Evolutionary conservation across 2,888 invertebrate genomes (phyloP).

Genomic region (Erebia epiphron): DNA sequence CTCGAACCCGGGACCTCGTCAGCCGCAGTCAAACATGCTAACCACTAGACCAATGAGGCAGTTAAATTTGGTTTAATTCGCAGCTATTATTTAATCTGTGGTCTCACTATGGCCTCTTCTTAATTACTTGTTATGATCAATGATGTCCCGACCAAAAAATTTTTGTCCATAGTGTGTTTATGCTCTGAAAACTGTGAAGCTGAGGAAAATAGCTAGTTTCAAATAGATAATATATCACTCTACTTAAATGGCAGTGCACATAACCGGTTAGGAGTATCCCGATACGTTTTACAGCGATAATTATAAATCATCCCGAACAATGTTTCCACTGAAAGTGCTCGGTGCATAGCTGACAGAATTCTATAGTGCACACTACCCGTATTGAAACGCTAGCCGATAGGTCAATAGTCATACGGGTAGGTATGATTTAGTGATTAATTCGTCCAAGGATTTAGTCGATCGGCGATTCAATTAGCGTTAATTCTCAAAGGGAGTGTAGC

Average conservation of each 20-base stretch:
- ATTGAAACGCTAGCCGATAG: background rate
- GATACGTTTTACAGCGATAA: background rate
- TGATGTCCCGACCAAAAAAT: too few species aligned
- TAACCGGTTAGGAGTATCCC: background rate
- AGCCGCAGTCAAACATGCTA: too few species aligned
- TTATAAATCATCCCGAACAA: background rate
- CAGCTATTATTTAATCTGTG: too few species aligned
- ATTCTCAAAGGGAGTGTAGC: background rate
- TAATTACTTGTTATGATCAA: too few species aligned
- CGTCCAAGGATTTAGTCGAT: background rate
- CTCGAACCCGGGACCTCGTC: too few species aligned
- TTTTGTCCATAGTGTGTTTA: too few species aligned
- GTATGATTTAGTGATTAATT: background rate
- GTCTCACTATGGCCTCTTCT: too few species aligned
- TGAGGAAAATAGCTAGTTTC: background rate
- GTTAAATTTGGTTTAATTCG: too few species aligned
- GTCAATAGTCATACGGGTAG: background rate
- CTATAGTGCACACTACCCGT: background rate
- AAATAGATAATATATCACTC: background rate
- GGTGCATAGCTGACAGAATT: background rate
- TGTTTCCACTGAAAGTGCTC: background rate
- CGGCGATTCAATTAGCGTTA: background rate
- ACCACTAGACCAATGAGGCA: too few species aligned
- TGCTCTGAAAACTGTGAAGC: background rate
- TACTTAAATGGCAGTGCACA: background rate